phyloP scores from a whole-genome alignment of 1,140 invertebrate genomes.

The Calephelis nemesis region DNA sequence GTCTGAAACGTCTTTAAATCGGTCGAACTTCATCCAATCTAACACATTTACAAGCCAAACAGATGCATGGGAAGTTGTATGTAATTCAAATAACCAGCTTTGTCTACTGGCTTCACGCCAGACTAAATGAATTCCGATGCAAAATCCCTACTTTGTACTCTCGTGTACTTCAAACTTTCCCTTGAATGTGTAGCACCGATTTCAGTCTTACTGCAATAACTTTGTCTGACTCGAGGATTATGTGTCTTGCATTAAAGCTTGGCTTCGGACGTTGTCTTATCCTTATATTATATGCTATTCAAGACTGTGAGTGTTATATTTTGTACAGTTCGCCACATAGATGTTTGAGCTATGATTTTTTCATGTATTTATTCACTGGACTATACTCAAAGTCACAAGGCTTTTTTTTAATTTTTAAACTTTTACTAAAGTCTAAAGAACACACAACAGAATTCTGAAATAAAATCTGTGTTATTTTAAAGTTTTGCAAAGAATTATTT shows the following conservation, averaged over 20 bases:
- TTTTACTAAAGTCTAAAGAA: too few relatives aligned
- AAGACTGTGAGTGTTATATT: background rate
- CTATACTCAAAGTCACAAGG: too few relatives aligned
- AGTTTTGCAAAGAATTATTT: too few relatives aligned
- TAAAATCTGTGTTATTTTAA: too few relatives aligned
- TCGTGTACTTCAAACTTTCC: constrained; percentile 30
- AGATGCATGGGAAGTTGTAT: constrained; percentile 8
- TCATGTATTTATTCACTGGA: too few relatives aligned
- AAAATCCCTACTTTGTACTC: constrained; percentile 34
- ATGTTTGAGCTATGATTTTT: too few relatives aligned
- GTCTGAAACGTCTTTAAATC: background rate
- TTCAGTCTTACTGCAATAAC: constrained; percentile 34
- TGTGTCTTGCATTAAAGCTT: constrained; percentile 31
- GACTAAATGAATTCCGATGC: constrained; percentile 37
- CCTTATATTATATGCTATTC: constrained; percentile 1
- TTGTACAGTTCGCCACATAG: background rate
- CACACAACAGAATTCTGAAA: too few relatives aligned
- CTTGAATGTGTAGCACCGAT: constrained; percentile 20
- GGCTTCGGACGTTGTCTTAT: background rate
- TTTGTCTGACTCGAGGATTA: constrained; percentile 29
- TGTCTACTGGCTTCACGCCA: constrained; percentile 30
- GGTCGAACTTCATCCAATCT: constrained; percentile 7
- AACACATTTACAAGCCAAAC: constrained; percentile 14
- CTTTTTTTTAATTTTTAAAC: too few relatives aligned
- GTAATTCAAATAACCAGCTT: constrained; percentile 24